These are phyloP conservation scores for Eretmocerus hayati DNA, from an alignment of 2,888 invertebrate genomes.

Conservation along the genomic window DNA sequence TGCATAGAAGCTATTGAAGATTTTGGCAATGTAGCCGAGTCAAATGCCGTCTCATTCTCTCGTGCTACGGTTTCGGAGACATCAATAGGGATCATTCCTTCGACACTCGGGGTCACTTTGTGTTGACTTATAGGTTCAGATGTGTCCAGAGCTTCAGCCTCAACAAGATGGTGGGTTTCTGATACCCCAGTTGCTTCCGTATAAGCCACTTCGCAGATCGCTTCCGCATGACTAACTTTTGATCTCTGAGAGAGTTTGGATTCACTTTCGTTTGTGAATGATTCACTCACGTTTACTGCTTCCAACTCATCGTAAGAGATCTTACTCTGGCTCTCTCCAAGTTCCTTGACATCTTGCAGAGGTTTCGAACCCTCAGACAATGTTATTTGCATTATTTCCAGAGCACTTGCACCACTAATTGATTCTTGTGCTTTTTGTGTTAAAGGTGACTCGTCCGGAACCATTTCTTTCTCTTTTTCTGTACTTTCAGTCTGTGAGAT, in stretches of 20 bases:
- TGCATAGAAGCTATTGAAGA: too few species aligned
- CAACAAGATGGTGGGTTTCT: too few species aligned
- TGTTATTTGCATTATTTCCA: constrained; percentile 31
- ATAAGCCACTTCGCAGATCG: too few species aligned
- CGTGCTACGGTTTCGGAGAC: too few species aligned
- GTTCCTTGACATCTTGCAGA: constrained; percentile 18
- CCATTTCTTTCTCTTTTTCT: constrained; percentile 20
- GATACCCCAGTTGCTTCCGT: too few species aligned
- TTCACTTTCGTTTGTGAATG: constrained; percentile 22
- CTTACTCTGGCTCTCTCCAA: constrained; percentile 28
- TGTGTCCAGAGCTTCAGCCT: too few species aligned
- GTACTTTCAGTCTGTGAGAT: constrained; percentile 20
- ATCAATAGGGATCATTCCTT: too few species aligned
- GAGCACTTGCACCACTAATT: constrained; percentile 39
- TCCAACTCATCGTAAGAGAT: constrained; percentile 27
- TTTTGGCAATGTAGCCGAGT: too few species aligned
- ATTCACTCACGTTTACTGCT: constrained; percentile 29
- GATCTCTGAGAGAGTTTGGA: constrained; percentile 9
- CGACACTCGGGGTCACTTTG: too few species aligned
- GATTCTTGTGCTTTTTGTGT: constrained; percentile 30
- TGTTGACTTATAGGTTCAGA: too few species aligned
- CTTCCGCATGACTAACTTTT: too few species aligned
- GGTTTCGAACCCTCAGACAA: constrained; percentile 27
- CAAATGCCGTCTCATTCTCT: too few species aligned
- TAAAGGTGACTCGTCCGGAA: constrained; percentile 16